Evolutionary conservation across 2,797 vertebrate genomes (phyloP).

Genomic region (Bradypodion ventrale): DNA sequence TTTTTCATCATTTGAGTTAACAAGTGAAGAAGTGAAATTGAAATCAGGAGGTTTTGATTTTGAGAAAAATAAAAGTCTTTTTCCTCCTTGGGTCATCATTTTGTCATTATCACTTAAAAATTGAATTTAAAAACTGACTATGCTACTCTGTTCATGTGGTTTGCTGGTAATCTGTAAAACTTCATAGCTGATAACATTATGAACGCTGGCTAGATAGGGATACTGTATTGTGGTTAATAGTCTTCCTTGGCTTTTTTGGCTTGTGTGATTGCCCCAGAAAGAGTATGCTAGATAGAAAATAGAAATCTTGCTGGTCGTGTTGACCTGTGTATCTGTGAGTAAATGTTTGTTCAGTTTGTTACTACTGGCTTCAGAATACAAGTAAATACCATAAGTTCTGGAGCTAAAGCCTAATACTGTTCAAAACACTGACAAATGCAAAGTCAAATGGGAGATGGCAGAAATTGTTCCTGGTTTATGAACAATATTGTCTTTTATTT

Average conservation of each 20-base stretch:
- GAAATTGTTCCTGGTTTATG: too few relatives aligned
- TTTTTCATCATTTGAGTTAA: constrained; percentile 25
- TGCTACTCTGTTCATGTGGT: constrained; percentile 28
- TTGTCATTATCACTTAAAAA: constrained; percentile 45
- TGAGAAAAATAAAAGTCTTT: constrained; percentile 50
- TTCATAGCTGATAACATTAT: constrained; percentile 27
- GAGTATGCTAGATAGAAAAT: neutral
- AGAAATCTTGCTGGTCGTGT: neutral
- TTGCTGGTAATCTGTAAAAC: constrained; percentile 39
- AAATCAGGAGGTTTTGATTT: constrained; percentile 65
- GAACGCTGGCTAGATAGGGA: constrained; percentile 27
- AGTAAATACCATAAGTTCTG: neutral
- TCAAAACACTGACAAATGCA: too few relatives aligned
- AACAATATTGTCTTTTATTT: too few relatives aligned
- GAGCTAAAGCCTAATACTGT: neutral
- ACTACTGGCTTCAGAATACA: neutral
- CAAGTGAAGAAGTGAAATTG: constrained; percentile 48
- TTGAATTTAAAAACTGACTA: constrained; percentile 65
- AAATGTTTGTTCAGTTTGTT: neutral
- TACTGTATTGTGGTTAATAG: constrained; percentile 35
- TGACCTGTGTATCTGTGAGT: neutral
- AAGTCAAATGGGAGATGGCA: too few relatives aligned
- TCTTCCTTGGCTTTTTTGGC: neutral
- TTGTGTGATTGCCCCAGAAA: neutral
- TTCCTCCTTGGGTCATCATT: constrained; percentile 38